These are phyloP conservation scores for Threskiornis aethiopicus DNA, from an alignment of 2,797 vertebrate genomes.

Conservation along the genomic window DNA sequence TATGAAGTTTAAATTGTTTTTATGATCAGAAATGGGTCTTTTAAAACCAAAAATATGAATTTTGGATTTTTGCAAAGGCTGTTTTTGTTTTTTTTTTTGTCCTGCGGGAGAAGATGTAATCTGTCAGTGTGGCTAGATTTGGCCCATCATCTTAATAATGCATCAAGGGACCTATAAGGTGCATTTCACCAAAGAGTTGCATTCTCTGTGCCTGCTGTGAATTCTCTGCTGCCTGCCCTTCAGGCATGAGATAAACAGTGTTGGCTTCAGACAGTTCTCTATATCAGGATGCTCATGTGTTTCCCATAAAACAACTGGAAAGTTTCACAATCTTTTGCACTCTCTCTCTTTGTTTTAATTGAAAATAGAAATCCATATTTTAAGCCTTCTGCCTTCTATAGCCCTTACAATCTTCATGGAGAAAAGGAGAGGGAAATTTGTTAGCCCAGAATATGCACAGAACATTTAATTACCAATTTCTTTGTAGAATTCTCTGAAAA, in stretches of 20 bases:
- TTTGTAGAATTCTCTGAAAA: not conserved
- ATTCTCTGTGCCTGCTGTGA: not conserved
- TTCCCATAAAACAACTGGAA: not conserved
- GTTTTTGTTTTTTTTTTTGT: not conserved
- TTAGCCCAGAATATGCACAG: not conserved
- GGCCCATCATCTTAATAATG: slow-evolving; percentile 37
- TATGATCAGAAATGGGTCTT: not conserved
- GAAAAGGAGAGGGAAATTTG: not conserved
- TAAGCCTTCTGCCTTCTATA: not conserved
- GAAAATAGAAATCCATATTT: not conserved
- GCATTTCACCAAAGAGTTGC: not conserved
- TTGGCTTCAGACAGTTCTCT: not conserved
- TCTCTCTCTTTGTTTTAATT: not conserved
- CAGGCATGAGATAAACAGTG: not conserved
- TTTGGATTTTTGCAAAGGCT: not conserved
- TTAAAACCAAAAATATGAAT: not conserved
- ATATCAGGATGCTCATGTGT: not conserved
- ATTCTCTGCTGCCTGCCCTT: not conserved
- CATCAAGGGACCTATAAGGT: not conserved
- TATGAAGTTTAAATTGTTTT: not conserved
- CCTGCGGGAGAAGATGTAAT: not conserved
- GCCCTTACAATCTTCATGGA: not conserved
- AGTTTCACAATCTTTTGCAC: not conserved
- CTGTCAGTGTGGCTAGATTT: not conserved
- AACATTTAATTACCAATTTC: not conserved